phyloP scores from a whole-genome alignment of 1,140 invertebrate species.

The Panulirus ornatus region DNA sequence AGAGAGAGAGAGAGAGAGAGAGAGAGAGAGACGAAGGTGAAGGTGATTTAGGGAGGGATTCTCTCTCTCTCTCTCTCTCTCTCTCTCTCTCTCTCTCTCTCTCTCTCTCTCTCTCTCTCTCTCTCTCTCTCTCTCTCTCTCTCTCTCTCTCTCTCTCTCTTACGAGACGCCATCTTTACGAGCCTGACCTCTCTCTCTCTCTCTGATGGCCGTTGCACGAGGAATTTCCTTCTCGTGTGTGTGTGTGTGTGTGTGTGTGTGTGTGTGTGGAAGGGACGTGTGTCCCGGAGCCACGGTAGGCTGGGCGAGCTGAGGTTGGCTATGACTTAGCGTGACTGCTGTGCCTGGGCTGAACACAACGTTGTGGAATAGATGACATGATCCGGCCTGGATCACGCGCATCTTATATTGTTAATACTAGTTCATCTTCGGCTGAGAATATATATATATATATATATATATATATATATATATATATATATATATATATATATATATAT shows the following conservation, averaged over 20 bases:
- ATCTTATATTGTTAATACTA: no score
- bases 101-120: neutral
- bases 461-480: no score
- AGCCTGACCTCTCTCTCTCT: neutral
- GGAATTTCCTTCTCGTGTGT: neutral
- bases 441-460: no score
- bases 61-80: neutral
- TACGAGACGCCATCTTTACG: neutral
- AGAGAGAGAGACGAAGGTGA: neutral
- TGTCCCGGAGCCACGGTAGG: neutral
- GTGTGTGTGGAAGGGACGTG: neutral
- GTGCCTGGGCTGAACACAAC: no score
- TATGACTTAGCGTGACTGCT: no score
- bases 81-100: neutral
- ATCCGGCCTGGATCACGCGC: no score
- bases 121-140: neutral
- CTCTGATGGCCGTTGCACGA: neutral
- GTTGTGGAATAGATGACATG: no score
- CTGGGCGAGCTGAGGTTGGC: no score
- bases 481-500: no score
- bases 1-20: neutral
- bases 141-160: neutral
- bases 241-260: conserved; percentile 5
- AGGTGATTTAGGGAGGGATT: neutral
- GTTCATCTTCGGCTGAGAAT: no score